Conservation (phyloP, 2,113 vertebrate genomes). For the cattle (Bos taurus) region DNA sequence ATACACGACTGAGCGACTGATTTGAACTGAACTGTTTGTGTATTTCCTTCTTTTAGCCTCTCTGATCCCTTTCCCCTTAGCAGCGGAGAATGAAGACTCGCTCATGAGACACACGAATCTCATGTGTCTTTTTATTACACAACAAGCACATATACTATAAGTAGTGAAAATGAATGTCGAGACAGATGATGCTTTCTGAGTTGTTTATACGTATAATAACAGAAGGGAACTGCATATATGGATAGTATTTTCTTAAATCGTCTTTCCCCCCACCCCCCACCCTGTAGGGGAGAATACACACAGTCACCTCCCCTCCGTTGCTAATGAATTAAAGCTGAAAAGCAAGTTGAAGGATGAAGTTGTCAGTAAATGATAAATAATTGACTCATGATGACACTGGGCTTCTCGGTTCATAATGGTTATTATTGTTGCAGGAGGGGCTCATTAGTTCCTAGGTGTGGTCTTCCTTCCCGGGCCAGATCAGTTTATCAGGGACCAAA, state of each 20-base stretch:
- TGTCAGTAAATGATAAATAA: conserved; percentile 46
- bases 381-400: conserved; percentile 56
- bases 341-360: conserved; percentile 22
- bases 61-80: background rate
- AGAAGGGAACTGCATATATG: background rate
- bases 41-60: background rate
- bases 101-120: background rate
- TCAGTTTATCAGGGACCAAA: conserved; percentile 67
- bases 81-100: background rate
- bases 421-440: conserved; percentile 64
- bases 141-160: background rate
- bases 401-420: conserved; percentile 51
- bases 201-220: background rate
- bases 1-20: accelerated
- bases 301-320: background rate
- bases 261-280: too few species aligned
- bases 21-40: background rate
- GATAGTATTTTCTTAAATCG: background rate
- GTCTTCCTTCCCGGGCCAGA: conserved; percentile 39
- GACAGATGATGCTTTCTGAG: background rate
- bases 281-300: too few species aligned
- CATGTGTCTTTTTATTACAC: background rate
- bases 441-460: conserved; percentile 68
- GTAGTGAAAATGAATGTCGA: background rate
- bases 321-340: conserved; percentile 1